These are phyloP conservation scores for Chrysina gloriosa DNA, from an alignment of 2,888 invertebrate species.

Conservation along the genomic window DNA sequence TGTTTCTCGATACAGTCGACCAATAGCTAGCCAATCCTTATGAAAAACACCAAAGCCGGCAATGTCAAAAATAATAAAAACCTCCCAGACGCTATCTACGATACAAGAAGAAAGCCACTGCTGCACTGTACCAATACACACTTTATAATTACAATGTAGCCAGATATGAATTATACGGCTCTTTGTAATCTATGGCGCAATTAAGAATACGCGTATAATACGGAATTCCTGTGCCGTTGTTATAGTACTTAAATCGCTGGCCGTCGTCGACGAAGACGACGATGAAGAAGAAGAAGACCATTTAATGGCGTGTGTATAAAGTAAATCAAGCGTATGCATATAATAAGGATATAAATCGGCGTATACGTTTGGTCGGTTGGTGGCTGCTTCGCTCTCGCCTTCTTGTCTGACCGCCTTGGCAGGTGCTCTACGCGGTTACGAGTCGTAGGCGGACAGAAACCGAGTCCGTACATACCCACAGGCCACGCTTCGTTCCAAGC, in stretches of 20 bases:
- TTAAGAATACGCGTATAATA: slow-evolving; percentile 32
- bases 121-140: slow-evolving; percentile 21
- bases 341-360: slow-evolving; percentile 40
- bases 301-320: slow-evolving; percentile 39
- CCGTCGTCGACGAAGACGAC: slow-evolving; percentile 11
- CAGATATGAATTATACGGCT: slow-evolving; percentile 22
- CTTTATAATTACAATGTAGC: slow-evolving; percentile 34
- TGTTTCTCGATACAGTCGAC: slow-evolving; percentile 4
- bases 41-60: slow-evolving; percentile 5
- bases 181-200: slow-evolving; percentile 34
- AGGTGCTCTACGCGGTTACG: slow-evolving; percentile 39
- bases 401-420: slow-evolving; percentile 35
- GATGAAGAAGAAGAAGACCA: slow-evolving; percentile 28
- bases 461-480: slow-evolving; percentile 29
- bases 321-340: slow-evolving; percentile 34
- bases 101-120: slow-evolving; percentile 14
- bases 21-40: slow-evolving; percentile 1
- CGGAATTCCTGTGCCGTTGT: slow-evolving; percentile 20
- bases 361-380: slow-evolving; percentile 33
- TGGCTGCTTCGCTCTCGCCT: slow-evolving; percentile 12
- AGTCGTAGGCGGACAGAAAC: slow-evolving; percentile 41
- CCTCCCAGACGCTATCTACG: slow-evolving; percentile 1
- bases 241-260: slow-evolving; percentile 1
- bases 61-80: slow-evolving; percentile 32
- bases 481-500: slow-evolving; percentile 16